Percentiles rank a stretch among this genome's conserved stretches.
These are phyloP conservation scores for Chrysochloris asiatica DNA, from an alignment of 2,113 vertebrate species.

Conservation along the genomic window DNA sequence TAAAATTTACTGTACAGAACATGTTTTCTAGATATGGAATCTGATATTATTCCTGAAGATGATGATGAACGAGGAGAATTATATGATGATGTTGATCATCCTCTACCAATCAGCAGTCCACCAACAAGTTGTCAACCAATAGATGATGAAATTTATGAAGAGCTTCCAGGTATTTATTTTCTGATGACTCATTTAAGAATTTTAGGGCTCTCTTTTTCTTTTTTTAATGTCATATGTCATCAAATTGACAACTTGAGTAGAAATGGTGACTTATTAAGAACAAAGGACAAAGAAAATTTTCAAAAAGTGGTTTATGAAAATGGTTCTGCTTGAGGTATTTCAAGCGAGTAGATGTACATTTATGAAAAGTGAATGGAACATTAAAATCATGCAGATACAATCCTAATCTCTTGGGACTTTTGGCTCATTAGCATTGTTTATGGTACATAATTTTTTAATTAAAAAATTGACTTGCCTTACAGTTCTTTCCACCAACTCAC, in stretches of 20 bases:
- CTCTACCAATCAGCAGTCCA: constrained; percentile 14
- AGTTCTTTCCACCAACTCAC: constrained; percentile 75
- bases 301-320: constrained; percentile 17
- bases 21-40: constrained; percentile 84
- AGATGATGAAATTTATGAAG: constrained; percentile 94
- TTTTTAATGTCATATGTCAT: background rate
- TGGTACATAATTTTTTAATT: constrained; percentile 78
- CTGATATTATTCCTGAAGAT: constrained; percentile 89
- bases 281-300: constrained; percentile 48
- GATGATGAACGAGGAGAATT: constrained; percentile 84
- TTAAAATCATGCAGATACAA: constrained; percentile 70
- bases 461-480: constrained; percentile 79
- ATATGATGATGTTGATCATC: constrained; percentile 90
- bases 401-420: constrained; percentile 73
- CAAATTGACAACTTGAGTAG: constrained; percentile 20
- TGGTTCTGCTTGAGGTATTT: constrained; percentile 59
- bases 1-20: constrained; percentile 53
- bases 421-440: constrained; percentile 80
- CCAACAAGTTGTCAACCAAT: constrained; percentile 2
- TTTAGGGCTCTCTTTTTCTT: background rate
- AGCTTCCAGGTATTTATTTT: constrained; percentile 89
- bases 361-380: constrained; percentile 46
- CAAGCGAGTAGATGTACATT: constrained; percentile 53
- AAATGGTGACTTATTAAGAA: constrained; percentile 47
- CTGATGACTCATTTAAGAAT: constrained; percentile 5